These are phyloP conservation scores for Tigriopus californicus DNA, from an alignment of 2,888 invertebrate species.

Conservation along the genomic window DNA sequence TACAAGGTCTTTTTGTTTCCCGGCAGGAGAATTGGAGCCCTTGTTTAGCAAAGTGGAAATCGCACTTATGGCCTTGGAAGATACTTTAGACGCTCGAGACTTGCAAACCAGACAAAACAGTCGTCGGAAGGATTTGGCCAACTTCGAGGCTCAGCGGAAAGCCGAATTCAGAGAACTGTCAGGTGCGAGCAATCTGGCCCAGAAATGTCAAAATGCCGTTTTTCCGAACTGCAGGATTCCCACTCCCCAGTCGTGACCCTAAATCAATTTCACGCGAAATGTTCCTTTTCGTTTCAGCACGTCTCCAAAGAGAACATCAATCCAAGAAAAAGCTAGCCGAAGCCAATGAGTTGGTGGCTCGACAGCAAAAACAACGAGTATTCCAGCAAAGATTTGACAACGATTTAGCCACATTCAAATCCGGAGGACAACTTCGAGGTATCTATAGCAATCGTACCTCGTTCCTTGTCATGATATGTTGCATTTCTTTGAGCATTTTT, in stretches of 20 bases:
- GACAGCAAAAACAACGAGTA: constrained; percentile 15
- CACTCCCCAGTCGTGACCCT: too few species aligned
- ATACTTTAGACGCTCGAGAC: constrained; percentile 5
- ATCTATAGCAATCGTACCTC: not conserved
- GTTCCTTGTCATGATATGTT: too few species aligned
- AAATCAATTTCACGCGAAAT: too few species aligned
- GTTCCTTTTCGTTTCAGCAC: not conserved
- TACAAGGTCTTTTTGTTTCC: too few species aligned
- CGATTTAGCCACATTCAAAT: not conserved
- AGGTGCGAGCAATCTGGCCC: not conserved
- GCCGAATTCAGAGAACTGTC: constrained; percentile 9
- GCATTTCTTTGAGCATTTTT: too few species aligned
- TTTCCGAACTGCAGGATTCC: not conserved
- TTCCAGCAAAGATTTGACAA: constrained; percentile 2
- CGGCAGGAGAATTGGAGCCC: too few species aligned
- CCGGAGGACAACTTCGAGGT: not conserved
- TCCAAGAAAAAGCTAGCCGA: not conserved
- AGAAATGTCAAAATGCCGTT: not conserved
- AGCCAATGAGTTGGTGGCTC: not conserved
- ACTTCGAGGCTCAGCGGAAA: not conserved
- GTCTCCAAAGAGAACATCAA: not conserved
- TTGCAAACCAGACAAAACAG: constrained; percentile 4
- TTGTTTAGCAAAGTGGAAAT: constrained; percentile 1
- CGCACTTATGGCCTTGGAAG: constrained; percentile 9
- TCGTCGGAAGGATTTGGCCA: constrained; percentile 8